phyloP scores from a whole-genome alignment of 2,113 vertebrate genomes.

The Petromus typicus region DNA sequence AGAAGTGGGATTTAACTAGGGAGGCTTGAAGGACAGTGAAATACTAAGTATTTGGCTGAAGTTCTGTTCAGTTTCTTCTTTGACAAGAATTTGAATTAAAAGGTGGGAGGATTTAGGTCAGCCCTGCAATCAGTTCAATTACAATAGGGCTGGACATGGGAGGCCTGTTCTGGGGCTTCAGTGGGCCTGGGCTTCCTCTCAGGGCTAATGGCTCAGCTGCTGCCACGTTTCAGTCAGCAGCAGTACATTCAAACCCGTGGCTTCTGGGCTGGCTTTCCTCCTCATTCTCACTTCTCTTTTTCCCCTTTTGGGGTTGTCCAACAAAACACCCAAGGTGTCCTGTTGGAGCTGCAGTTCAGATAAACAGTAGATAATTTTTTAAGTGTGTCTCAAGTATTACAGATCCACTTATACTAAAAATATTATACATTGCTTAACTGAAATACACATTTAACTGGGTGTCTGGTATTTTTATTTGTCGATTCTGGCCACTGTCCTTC shows the following conservation, averaged over 20 bases:
- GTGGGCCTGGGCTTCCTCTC: background rate
- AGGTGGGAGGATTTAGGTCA: background rate
- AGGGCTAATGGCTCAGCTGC: background rate
- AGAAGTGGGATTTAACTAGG: background rate
- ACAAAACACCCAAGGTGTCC: background rate
- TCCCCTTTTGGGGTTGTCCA: background rate
- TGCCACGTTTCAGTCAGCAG: background rate
- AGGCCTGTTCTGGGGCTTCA: background rate
- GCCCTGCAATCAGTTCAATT: background rate
- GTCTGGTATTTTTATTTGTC: background rate
- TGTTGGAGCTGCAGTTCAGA: background rate
- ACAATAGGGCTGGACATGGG: background rate
- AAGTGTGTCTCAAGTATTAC: background rate
- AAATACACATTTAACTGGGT: conserved; percentile 13
- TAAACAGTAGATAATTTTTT: background rate
- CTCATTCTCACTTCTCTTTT: background rate
- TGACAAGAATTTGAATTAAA: background rate
- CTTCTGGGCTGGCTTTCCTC: background rate
- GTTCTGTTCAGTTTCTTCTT: background rate
- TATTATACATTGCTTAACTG: background rate
- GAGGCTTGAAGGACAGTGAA: background rate
- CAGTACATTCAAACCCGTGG: background rate
- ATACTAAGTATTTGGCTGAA: background rate
- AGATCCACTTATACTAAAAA: background rate
- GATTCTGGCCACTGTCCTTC: background rate